These are phyloP conservation scores for Euglossa dilemma DNA, from an alignment of 1,140 invertebrate genomes.

Conservation along the genomic window DNA sequence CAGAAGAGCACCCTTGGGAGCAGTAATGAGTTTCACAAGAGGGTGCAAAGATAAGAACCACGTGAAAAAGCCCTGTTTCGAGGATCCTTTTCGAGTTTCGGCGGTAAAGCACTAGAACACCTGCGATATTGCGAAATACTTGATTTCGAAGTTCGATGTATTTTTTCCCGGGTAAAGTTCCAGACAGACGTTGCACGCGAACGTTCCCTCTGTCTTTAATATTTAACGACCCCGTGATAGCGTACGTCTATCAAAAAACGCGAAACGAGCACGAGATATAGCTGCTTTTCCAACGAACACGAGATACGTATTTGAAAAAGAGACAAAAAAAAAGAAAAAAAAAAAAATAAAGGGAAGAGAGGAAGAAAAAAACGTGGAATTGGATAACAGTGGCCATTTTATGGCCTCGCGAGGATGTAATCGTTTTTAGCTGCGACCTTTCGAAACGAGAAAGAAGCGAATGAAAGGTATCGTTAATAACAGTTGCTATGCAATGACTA, in stretches of 20 bases:
- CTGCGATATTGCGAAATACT: not conserved
- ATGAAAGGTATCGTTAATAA: not conserved
- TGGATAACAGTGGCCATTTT: not conserved
- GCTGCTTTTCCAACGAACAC: not conserved
- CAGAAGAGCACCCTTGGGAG: not conserved
- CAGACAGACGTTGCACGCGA: not conserved
- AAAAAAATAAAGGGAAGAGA: not conserved
- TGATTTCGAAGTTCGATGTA: not conserved
- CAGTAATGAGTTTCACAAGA: not conserved
- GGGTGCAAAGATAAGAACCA: not conserved
- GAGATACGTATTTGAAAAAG: not conserved
- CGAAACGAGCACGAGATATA: not conserved
- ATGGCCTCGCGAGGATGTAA: not conserved
- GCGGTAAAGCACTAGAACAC: not conserved
- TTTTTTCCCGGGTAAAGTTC: not conserved
- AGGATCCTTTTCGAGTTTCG: not conserved
- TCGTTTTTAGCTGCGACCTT: not conserved
- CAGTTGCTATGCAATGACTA: not conserved
- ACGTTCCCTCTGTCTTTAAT: not conserved
- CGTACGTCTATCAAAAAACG: not conserved
- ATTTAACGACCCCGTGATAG: conserved; percentile 10
- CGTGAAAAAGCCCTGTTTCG: not conserved
- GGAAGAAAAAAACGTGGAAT: not conserved
- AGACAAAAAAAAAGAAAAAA: not conserved
- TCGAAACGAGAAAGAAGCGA: not conserved